A percentile compares a stretch with the other conserved stretches of the same genome.
phyloP scores from a whole-genome alignment of 2,888 invertebrate species.

The Drosophila ochracea region DNA sequence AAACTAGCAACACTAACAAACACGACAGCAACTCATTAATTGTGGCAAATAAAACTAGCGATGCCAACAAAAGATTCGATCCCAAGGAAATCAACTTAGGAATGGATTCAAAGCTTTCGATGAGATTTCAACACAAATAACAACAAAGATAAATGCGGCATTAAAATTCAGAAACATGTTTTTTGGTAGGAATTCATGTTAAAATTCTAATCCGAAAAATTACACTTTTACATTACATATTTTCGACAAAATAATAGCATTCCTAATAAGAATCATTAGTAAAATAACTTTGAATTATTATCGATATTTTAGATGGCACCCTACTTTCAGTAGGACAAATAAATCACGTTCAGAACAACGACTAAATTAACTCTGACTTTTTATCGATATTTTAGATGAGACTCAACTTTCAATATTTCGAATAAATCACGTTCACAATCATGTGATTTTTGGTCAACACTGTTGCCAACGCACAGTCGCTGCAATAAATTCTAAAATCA shows the following conservation, averaged over 20 bases:
- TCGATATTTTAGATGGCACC: neutral
- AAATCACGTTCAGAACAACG: neutral
- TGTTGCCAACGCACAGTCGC: constrained; percentile 11
- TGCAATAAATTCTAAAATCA: constrained; percentile 50
- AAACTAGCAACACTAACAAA: constrained; percentile 52
- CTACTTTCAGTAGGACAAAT: neutral
- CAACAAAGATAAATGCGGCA: neutral
- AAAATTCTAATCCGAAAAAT: neutral
- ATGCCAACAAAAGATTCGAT: neutral
- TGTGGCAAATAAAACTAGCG: constrained; percentile 44
- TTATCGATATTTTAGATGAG: neutral
- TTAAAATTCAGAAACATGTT: neutral
- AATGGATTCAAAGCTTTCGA: neutral
- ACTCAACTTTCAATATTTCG: neutral
- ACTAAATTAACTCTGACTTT: neutral
- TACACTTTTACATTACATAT: neutral
- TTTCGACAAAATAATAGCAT: neutral
- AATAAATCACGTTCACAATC: neutral
- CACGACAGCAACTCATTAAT: constrained; percentile 59
- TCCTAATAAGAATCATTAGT: neutral
- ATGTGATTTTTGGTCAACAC: constrained; percentile 21
- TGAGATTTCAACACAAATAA: neutral
- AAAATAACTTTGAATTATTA: neutral
- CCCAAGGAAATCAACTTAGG: neutral
- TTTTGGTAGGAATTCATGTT: neutral